phyloP scores from a whole-genome alignment of 53 echinoderm and acorn worm species.

The Zoroaster sp. region DNA sequence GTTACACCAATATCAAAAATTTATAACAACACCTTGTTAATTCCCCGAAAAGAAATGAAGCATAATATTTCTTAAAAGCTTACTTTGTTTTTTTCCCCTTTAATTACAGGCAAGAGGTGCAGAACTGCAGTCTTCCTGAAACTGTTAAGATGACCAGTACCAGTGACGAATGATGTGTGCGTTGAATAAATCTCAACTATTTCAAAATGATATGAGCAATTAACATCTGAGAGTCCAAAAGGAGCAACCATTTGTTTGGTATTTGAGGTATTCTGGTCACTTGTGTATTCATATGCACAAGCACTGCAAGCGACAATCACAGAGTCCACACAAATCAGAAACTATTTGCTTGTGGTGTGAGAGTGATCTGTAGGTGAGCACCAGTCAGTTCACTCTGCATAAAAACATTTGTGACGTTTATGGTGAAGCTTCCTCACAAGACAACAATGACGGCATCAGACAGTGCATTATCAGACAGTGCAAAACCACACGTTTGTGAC shows the following conservation, averaged over 20 bases:
- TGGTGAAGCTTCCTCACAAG: not conserved
- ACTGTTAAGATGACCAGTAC: not conserved
- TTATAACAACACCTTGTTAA: no score
- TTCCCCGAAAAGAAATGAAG: no score
- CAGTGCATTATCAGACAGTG: not conserved
- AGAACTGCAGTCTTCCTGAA: not conserved
- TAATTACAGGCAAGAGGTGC: not conserved
- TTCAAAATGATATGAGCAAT: not conserved
- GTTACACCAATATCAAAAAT: no score
- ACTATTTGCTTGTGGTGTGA: not conserved
- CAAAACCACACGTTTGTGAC: not conserved
- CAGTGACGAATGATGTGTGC: not conserved
- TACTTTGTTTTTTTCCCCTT: not conserved
- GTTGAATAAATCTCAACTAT: not conserved
- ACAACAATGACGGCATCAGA: no score
- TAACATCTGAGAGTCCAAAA: not conserved
- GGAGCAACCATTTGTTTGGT: not conserved
- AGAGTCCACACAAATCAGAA: slow-evolving; percentile 70
- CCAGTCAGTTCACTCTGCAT: not conserved
- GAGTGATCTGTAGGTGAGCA: not conserved
- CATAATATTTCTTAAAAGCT: not conserved
- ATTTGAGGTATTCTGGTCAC: not conserved
- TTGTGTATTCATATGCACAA: not conserved
- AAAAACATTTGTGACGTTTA: not conserved
- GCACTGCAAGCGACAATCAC: slow-evolving; percentile 52